Conservation (phyloP, 2,113 vertebrate genomes). For the Eublepharis macularius region DNA sequence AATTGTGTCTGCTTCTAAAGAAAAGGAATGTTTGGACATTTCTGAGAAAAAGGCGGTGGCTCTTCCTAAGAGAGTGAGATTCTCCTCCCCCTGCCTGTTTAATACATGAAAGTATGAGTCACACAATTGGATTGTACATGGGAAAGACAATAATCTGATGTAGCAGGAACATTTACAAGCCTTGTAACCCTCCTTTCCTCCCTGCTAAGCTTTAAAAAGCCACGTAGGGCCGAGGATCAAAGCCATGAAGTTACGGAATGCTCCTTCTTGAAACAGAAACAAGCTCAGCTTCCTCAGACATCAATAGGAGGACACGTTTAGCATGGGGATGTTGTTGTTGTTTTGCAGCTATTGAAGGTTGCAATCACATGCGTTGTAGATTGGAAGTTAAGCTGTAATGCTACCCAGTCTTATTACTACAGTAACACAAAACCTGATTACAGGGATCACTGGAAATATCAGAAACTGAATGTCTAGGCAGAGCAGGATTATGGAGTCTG, state of each 20-base stretch:
- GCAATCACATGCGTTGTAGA: slow-evolving; percentile 61
- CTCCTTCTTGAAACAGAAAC: slow-evolving; percentile 60
- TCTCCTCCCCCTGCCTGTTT: slow-evolving; percentile 56
- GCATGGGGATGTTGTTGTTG: slow-evolving; percentile 34
- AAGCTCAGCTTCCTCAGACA: slow-evolving; percentile 59
- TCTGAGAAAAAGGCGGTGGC: slow-evolving; percentile 35
- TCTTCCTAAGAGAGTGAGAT: slow-evolving; percentile 37
- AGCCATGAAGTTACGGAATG: slow-evolving; percentile 42
- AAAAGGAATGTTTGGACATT: slow-evolving; percentile 32
- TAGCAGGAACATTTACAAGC: slow-evolving; percentile 71
- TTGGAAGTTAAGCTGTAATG: slow-evolving; percentile 56
- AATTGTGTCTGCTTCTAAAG: neutral
- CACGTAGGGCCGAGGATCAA: slow-evolving; percentile 67
- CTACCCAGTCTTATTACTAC: slow-evolving; percentile 58
- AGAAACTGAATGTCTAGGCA: slow-evolving; percentile 46
- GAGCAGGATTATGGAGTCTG: slow-evolving; percentile 57
- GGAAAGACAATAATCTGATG: slow-evolving; percentile 67
- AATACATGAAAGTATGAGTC: slow-evolving; percentile 66
- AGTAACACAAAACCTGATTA: slow-evolving; percentile 67
- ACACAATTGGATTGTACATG: slow-evolving; percentile 59
- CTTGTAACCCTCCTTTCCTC: slow-evolving; percentile 54
- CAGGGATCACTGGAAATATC: slow-evolving; percentile 58
- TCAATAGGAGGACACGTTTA: slow-evolving; percentile 46
- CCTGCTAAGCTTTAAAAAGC: slow-evolving; percentile 54
- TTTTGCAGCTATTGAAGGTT: slow-evolving; percentile 55